Conservation (phyloP, 2,113 vertebrate species). For the Thinocorus orbignyianus region DNA sequence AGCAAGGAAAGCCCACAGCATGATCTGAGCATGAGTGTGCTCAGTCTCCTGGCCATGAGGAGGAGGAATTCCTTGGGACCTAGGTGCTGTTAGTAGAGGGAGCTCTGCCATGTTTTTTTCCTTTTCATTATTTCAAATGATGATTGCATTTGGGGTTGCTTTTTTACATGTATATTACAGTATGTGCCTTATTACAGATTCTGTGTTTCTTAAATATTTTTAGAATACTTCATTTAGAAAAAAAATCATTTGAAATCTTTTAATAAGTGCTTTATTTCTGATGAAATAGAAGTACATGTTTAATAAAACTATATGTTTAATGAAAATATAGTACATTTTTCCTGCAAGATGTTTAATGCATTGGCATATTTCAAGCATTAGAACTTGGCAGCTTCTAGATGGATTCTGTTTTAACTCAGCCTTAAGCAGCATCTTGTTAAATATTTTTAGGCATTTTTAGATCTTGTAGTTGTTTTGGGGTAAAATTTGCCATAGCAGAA, state of each 20-base stretch:
- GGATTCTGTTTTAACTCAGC: constrained; percentile 5
- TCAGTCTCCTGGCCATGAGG: not conserved
- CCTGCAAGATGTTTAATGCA: not conserved
- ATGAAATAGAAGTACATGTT: not conserved
- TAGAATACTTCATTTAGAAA: not conserved
- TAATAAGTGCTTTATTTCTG: not conserved
- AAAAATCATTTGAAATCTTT: not conserved
- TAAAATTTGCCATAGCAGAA: not conserved
- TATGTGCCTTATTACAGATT: not conserved
- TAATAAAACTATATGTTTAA: not conserved
- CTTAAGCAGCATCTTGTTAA: not conserved
- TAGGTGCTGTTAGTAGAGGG: not conserved
- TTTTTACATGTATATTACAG: not conserved
- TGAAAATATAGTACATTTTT: not conserved
- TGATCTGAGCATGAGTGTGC: not conserved
- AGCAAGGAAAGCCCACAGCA: not conserved
- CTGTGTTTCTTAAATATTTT: not conserved
- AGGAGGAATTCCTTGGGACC: not conserved
- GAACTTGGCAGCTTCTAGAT: constrained; percentile 4
- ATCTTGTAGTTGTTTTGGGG: not conserved
- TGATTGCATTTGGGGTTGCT: not conserved
- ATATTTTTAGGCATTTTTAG: constrained; percentile 16
- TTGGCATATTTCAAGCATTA: constrained; percentile 4
- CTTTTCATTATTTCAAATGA: not conserved
- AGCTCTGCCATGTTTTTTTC: not conserved